Evolutionary conservation across 2,888 invertebrate species (phyloP).

Genomic region (Lycocerus yunnanus): DNA sequence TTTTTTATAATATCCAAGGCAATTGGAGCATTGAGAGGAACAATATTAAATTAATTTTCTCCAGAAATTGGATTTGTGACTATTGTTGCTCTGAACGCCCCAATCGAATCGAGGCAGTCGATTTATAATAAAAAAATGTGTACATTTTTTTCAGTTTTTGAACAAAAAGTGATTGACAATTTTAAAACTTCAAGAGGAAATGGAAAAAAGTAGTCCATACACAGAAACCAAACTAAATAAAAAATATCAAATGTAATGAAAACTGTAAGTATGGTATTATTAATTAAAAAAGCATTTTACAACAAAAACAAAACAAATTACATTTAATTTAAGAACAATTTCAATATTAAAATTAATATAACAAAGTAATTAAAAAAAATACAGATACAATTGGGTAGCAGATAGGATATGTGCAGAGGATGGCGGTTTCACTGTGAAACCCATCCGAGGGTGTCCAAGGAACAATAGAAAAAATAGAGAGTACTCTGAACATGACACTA

Average conservation of each 20-base stretch:
- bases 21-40: too few relatives aligned
- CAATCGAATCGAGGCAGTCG: not conserved
- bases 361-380: slow-evolving; percentile 62
- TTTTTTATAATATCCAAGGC: too few relatives aligned
- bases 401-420: slow-evolving; percentile 56
- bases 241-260: slow-evolving; percentile 65
- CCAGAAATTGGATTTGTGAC: too few relatives aligned
- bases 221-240: slow-evolving; percentile 40
- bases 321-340: slow-evolving; percentile 76
- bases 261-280: slow-evolving; percentile 78
- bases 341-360: slow-evolving; percentile 69
- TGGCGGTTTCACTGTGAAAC: slow-evolving; percentile 47
- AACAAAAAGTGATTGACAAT: not conserved
- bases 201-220: slow-evolving; percentile 14
- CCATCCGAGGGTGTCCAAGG: slow-evolving; percentile 45
- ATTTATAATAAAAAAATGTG: not conserved
- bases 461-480: slow-evolving; percentile 54
- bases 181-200: not conserved
- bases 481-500: slow-evolving; percentile 50
- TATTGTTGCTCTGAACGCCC: too few relatives aligned
- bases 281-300: slow-evolving; percentile 72
- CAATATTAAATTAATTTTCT: too few relatives aligned
- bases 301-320: slow-evolving; percentile 79
- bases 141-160: not conserved
- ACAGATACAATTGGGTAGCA: slow-evolving; percentile 58